A percentile compares a stretch with the other conserved stretches of the same genome.
These are phyloP conservation scores for Colistium nudipinnis DNA, from an alignment of 2,113 vertebrate genomes.

Conservation along the genomic window DNA sequence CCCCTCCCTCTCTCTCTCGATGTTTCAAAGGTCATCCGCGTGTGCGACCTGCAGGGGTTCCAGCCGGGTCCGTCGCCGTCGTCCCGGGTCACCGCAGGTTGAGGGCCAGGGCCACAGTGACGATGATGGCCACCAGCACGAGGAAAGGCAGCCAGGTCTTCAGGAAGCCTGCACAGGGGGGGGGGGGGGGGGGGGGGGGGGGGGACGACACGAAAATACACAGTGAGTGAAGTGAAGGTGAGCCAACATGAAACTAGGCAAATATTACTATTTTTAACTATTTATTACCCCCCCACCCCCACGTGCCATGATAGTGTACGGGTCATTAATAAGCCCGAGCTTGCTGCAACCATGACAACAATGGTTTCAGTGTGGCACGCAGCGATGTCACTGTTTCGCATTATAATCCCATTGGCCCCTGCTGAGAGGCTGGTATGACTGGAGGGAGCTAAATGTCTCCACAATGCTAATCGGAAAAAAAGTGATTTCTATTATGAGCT, in stretches of 20 bases:
- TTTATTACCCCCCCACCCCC: too few relatives aligned
- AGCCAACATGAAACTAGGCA: neutral
- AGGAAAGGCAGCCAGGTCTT: conserved; percentile 98
- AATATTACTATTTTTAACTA: too few relatives aligned
- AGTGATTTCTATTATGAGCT: too few relatives aligned
- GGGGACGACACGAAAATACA: neutral
- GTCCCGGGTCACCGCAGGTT: conserved; percentile 87
- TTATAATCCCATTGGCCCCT: neutral
- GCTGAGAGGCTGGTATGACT: neutral
- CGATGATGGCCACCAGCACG: conserved; percentile 85
- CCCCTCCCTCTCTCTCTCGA: neutral
- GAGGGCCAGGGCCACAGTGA: conserved; percentile 85
- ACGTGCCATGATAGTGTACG: too few relatives aligned
- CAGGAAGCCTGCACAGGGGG: conserved; percentile 89
- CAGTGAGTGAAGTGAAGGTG: neutral
- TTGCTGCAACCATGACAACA: conserved; percentile 28
- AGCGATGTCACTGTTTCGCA: too few relatives aligned
- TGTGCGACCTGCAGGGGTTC: conserved; percentile 35
- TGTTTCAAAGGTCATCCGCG: conserved; percentile 33
- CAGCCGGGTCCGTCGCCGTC: neutral
- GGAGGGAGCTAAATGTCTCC: too few relatives aligned
- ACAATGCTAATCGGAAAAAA: neutral
- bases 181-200: too few relatives aligned
- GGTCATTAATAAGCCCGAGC: neutral
- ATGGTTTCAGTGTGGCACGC: neutral